Conservation (phyloP, 1,140 invertebrate genomes). For the Planococcus citri region DNA sequence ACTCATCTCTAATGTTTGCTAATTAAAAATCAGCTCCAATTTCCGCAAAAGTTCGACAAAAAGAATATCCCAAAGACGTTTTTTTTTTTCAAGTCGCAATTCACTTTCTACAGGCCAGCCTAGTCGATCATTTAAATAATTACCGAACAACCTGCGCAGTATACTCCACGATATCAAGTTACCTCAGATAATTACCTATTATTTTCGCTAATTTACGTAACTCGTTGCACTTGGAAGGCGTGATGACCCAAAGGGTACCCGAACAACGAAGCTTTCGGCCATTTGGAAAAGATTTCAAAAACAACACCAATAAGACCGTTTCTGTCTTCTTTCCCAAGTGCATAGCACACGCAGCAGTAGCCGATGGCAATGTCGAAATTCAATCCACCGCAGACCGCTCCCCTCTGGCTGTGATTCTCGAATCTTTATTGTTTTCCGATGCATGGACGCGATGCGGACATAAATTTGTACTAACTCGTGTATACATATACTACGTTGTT, state of each 20-base stretch:
- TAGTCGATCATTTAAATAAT: no score
- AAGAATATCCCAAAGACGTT: no score
- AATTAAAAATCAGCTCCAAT: no score
- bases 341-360: no score
- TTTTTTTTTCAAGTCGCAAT: no score
- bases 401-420: no score
- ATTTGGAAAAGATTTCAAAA: not conserved
- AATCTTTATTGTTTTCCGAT: not conserved
- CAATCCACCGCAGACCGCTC: not conserved
- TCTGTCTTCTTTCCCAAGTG: no score
- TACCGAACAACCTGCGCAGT: no score
- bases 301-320: no score
- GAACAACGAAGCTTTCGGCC: not conserved
- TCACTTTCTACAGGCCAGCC: no score
- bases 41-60: no score
- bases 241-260: not conserved
- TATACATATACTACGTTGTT: not conserved
- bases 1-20: no score
- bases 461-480: constrained; percentile 9
- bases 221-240: not conserved
- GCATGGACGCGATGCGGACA: not conserved
- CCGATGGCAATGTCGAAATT: not conserved
- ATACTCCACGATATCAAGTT: not conserved
- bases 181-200: not conserved
- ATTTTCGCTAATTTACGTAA: constrained; percentile 7